Base-by-base conservation (phyloP, 2,113 vertebrate genomes). In the Dipodomys stephensi region DNA sequence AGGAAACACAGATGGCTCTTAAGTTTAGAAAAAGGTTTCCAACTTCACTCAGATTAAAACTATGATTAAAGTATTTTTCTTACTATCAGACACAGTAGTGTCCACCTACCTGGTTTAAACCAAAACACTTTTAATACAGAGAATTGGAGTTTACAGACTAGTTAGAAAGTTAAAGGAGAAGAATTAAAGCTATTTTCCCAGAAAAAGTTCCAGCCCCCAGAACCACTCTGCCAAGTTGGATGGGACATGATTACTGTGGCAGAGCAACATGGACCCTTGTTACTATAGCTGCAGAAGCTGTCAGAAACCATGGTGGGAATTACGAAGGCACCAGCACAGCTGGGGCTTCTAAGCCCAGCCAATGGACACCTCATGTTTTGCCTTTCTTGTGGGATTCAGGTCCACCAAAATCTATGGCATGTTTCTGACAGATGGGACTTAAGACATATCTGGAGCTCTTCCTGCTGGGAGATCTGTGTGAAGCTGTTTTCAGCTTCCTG, bases 21-120 rank as follows among this genome's bases (percentile, higher is more conserved):
- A 88, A 49, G 39, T n/a, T 74, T 6, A 25, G 39, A 83, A 84
- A 79, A 93, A 69, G 18, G 39, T n/a, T 73, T 82, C 71, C 12
- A 87, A 82, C 16, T 93, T 91, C 60, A 73, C 7, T 49, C 27
- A 87, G 79, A 19, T 68, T 79, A 79, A 87, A 84, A 25, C 23
- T 62, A 9, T 39, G 80, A 80, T 35, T 19, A 39, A 62, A 60
- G 32, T 1, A 27, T 25, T 57, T 46, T 23, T 72, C 35, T 12
- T 79, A 15, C 71, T 39, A 60, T 35, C 6, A 87, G 25, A 49
- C 53, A 65, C 23, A 60, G 30, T 44, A 60, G 64, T 77, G 35
- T 60, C 44, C 15, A 72, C 57, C 15, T 28, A 76, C 11, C 19
- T 82, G 69, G 39, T 28, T 64, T 69, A 44, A 74, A 30, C 23